Evolutionary conservation across 2,888 invertebrate species (phyloP).

Genomic region (Schrankia costaestrigalis): DNA sequence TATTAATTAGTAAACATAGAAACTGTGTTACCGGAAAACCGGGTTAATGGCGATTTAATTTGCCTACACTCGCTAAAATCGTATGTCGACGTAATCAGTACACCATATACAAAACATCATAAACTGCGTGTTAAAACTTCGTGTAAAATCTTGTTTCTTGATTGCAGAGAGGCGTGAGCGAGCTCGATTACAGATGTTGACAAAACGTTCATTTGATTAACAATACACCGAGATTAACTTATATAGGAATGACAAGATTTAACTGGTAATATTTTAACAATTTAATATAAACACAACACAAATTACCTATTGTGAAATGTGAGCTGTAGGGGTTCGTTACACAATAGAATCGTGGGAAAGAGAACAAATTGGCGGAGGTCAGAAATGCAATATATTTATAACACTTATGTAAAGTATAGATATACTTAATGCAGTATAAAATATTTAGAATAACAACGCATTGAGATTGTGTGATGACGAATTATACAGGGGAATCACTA

Average conservation of each 20-base stretch:
- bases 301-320: slow-evolving; percentile 44
- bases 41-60: slow-evolving; percentile 20
- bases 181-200: slow-evolving; percentile 6
- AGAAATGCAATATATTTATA: slow-evolving; percentile 27
- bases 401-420: slow-evolving; percentile 10
- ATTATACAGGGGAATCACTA: slow-evolving; percentile 29
- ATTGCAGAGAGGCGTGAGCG: neutral
- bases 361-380: slow-evolving; percentile 37
- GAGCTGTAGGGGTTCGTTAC: slow-evolving; percentile 11
- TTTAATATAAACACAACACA: slow-evolving; percentile 34
- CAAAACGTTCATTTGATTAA: slow-evolving; percentile 11
- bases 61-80: slow-evolving; percentile 12
- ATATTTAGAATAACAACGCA: slow-evolving; percentile 7
- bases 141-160: neutral
- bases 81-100: slow-evolving; percentile 14
- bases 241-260: slow-evolving; percentile 21
- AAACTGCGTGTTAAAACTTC: slow-evolving; percentile 4
- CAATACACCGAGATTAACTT: slow-evolving; percentile 9
- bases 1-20: neutral
- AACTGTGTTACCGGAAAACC: slow-evolving; percentile 10
- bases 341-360: slow-evolving; percentile 44
- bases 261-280: slow-evolving; percentile 17
- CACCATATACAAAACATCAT: slow-evolving; percentile 6
- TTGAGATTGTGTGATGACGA: slow-evolving; percentile 15
- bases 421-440: slow-evolving; percentile 7